Evolutionary conservation across 2,888 invertebrate species (phyloP), one percentile per base, ranked within the genome.

Genomic region (Drepanosiphum platanoidis): DNA sequence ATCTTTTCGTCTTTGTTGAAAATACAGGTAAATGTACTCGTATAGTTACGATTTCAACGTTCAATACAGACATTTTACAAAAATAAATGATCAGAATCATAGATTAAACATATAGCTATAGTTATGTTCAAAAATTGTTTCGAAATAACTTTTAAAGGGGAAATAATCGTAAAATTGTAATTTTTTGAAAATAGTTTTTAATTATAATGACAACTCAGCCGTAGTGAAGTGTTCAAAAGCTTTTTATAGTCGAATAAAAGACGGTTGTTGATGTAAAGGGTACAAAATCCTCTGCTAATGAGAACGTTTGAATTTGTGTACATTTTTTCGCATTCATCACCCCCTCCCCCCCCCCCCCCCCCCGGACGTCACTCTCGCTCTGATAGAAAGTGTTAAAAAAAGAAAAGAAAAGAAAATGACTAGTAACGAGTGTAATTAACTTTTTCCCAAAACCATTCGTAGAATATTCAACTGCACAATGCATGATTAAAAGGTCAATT

Each of bases 401-500:
- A 34, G 15, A 22, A 22, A 30, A 18, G 7, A n/a, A n/a, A 30
- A 30, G 22, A 78, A 22, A 64, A 64, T 64, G n/a, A 13, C 4
- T 42, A 79, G 46, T 52, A 70, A 70, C 66, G 34, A 66, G 7
- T 1, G 34, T 52, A 79, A 70, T 70, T 80, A 80, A 70, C 70
- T 80, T 80, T 52, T 80, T 27, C 27, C 71, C 27, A 80, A 80
- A 80, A 52, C 80, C 80, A 52, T 80, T 78, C 32, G 64, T 42
- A 64, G 64, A 80, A 70, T 68, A 70, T 52, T 80, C 39, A 64
- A 42, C 34, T n/a, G 15, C 34, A n/a, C 80, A 7, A 70, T 70
- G 79, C 79, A 52, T 70, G 80, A 70, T 70, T 70, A 80, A 68
- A 70, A 70, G 46, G 70, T 80, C 80, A 80, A 79, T 79, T 79